These are phyloP conservation scores for Spilosoma lubricipeda DNA, from an alignment of 2,888 invertebrate species.

Conservation along the genomic window DNA sequence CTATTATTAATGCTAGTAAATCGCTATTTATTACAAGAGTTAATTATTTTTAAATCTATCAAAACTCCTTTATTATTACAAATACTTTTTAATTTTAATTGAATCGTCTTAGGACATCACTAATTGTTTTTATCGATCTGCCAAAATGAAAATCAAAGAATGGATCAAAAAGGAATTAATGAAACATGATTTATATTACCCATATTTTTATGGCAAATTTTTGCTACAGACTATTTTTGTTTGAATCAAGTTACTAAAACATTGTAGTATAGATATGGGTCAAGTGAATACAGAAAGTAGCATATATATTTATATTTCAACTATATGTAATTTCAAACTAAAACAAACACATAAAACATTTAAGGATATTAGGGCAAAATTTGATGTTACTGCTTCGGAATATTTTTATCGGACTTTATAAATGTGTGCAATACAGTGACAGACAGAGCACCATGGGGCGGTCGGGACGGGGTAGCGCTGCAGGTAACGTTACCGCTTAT, in stretches of 20 bases:
- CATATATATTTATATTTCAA: neutral
- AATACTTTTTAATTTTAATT: too few species aligned
- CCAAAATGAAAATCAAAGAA: too few species aligned
- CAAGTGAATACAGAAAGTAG: too few species aligned
- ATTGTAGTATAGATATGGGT: too few species aligned
- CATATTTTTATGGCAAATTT: neutral
- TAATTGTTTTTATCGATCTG: too few species aligned
- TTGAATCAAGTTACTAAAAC: neutral
- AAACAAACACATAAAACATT: neutral
- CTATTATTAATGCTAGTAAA: too few species aligned
- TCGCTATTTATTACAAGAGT: too few species aligned
- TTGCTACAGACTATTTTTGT: neutral
- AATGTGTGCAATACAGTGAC: slow-evolving; percentile 64
- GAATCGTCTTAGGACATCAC: too few species aligned
- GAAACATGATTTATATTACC: neutral
- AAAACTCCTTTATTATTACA: too few species aligned
- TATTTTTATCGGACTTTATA: slow-evolving; percentile 63
- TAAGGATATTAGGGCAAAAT: slow-evolving; percentile 33
- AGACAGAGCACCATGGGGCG: slow-evolving; percentile 54
- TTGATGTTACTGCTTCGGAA: slow-evolving; percentile 55
- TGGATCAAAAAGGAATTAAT: too few species aligned
- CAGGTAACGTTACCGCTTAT: slow-evolving; percentile 62
- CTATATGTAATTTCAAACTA: neutral
- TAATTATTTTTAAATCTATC: too few species aligned
- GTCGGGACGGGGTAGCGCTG: slow-evolving; percentile 62